Evolutionary conservation across 2,797 vertebrate genomes (phyloP).

Genomic region (Siniperca undulata): DNA sequence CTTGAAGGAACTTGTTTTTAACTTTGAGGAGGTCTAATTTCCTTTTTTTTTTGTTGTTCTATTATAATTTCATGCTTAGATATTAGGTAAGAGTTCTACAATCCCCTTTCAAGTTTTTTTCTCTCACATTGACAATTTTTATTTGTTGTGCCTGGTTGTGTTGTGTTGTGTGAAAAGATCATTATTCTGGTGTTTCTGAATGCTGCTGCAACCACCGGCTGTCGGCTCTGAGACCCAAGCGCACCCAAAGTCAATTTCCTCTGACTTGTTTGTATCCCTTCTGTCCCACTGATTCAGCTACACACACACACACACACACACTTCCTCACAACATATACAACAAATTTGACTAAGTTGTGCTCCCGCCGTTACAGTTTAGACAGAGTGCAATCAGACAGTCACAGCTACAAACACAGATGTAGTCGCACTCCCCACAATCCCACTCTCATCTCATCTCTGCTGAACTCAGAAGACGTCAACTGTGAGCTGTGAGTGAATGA

Average conservation of each 20-base stretch:
- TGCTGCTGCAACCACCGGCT: constrained; percentile 4
- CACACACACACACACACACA: too few species aligned
- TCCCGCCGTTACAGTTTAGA: constrained; percentile 1
- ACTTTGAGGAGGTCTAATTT: constrained; percentile 1
- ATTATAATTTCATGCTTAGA: constrained; percentile 35
- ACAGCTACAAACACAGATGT: constrained; percentile 11
- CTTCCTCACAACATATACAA: not conserved
- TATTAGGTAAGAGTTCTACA: not conserved
- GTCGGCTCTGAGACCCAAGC: constrained; percentile 3
- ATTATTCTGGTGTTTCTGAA: not conserved
- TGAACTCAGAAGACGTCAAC: constrained; percentile 26
- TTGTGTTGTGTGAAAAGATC: not conserved
- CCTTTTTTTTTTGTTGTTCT: constrained; percentile 18
- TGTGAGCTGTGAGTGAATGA: constrained; percentile 13
- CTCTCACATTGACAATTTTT: constrained; percentile 8
- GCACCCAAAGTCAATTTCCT: constrained; percentile 21
- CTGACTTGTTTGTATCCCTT: constrained; percentile 20
- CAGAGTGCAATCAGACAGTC: constrained; percentile 22
- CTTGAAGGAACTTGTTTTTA: not conserved
- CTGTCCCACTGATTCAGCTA: constrained; percentile 25
- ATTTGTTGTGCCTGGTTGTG: constrained; percentile 16
- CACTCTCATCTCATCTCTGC: constrained; percentile 19
- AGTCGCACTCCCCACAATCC: not conserved
- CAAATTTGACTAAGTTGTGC: constrained; percentile 9
- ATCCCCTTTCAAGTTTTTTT: not conserved